These are phyloP conservation scores for Drosophila neutralis DNA, from an alignment of 2,888 invertebrate species.

Conservation along the genomic window DNA sequence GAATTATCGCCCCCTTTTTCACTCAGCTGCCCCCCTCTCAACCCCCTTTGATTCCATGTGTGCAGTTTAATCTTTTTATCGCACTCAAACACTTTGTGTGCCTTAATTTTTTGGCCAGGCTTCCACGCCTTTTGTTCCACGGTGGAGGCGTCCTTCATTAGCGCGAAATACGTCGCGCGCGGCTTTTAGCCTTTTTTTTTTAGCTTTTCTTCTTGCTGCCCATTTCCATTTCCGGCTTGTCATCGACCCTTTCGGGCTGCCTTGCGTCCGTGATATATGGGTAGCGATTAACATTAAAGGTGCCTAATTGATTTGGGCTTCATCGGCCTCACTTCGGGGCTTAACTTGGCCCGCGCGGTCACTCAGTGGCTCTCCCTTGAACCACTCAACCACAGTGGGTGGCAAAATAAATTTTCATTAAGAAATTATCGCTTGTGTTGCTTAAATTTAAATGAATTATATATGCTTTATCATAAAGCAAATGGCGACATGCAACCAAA, in stretches of 20 bases:
- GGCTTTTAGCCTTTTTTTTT: conserved; percentile 49
- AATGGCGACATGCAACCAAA: conserved; percentile 49
- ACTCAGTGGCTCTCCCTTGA: neutral
- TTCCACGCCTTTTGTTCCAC: conserved; percentile 68
- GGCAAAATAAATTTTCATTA: conserved; percentile 59
- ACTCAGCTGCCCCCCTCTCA: neutral
- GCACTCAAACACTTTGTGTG: conserved; percentile 73
- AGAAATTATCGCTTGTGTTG: conserved; percentile 69
- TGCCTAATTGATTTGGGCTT: conserved; percentile 71
- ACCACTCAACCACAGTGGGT: conserved; percentile 2
- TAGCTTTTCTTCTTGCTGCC: conserved; percentile 13
- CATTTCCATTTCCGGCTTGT: conserved; percentile 52
- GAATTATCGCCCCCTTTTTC: conserved; percentile 46
- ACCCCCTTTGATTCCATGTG: conserved; percentile 36
- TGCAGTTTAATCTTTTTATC: conserved; percentile 79
- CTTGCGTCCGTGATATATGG: conserved; percentile 66
- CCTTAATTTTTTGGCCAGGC: conserved; percentile 50
- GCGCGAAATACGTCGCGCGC: conserved; percentile 74
- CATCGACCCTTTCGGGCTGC: conserved; percentile 65
- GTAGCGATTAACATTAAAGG: conserved; percentile 75
- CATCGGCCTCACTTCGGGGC: conserved; percentile 13
- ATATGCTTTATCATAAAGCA: conserved; percentile 62
- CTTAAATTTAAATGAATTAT: conserved; percentile 77
- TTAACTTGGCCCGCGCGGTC: conserved; percentile 7
- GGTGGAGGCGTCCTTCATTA: conserved; percentile 57